Evolutionary conservation across 2,797 vertebrate genomes (phyloP).

Genomic region (Hyperoplus lanceolatus): DNA sequence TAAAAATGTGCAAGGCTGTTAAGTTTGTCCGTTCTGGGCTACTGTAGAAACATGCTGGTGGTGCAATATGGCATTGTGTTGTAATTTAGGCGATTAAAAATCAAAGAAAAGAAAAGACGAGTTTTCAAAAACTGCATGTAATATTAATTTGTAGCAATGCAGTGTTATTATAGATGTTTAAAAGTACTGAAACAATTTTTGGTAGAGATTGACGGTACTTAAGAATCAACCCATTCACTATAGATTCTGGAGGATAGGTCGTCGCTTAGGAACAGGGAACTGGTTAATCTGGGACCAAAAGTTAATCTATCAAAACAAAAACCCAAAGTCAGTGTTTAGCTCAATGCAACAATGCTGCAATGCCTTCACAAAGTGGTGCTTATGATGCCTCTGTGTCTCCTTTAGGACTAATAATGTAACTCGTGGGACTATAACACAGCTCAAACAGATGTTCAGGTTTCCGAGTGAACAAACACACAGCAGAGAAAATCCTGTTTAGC

Average conservation of each 20-base stretch:
- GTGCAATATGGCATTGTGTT: not conserved
- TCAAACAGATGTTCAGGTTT: not conserved
- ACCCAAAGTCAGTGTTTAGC: not conserved
- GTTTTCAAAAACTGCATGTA: not conserved
- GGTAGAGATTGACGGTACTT: not conserved
- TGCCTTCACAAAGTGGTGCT: not conserved
- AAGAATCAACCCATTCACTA: not conserved
- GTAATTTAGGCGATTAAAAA: not conserved
- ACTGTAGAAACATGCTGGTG: no score
- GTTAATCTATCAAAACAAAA: slow-evolving; percentile 5
- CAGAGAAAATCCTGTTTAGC: not conserved
- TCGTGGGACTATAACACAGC: not conserved
- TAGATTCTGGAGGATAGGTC: not conserved
- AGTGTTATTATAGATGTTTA: not conserved
- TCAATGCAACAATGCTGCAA: not conserved
- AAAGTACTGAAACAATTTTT: not conserved
- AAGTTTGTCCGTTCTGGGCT: no score
- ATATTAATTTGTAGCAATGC: not conserved
- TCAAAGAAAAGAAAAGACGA: not conserved
- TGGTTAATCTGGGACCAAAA: not conserved
- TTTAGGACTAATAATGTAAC: not conserved
- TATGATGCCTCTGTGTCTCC: not conserved
- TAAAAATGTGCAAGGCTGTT: no score
- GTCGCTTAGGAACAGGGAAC: not conserved
- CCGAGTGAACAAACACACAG: no score